Conservation (phyloP, 1,140 invertebrate species). For the Atta colombica region DNA sequence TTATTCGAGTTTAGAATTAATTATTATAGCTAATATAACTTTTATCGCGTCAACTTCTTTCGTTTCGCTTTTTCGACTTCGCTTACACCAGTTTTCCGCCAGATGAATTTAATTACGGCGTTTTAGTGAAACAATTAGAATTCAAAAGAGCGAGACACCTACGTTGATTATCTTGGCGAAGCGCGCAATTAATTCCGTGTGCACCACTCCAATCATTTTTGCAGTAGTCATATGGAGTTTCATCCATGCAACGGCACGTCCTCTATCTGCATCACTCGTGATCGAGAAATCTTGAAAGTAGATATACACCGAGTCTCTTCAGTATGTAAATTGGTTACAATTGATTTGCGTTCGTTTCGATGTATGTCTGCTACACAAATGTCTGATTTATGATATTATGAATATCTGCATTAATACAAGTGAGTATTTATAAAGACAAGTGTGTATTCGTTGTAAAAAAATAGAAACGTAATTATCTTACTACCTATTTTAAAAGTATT, state of each 20-base stretch:
- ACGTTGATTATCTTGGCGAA: constrained; percentile 24
- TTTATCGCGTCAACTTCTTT: not conserved
- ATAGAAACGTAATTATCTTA: constrained; percentile 11
- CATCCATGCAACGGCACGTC: constrained; percentile 26
- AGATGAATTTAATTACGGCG: constrained; percentile 50
- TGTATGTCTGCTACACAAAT: not conserved
- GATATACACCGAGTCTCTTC: not conserved
- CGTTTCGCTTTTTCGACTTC: not conserved
- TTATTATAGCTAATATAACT: constrained; percentile 43
- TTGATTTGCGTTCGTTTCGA: constrained; percentile 20
- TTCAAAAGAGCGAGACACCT: constrained; percentile 23
- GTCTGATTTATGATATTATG: not conserved
- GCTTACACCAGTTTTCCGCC: constrained; percentile 21
- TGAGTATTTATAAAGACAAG: not conserved
- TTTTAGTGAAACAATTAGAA: constrained; percentile 51
- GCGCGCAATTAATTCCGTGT: constrained; percentile 29
- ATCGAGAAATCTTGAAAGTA: constrained; percentile 21
- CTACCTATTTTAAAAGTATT: not conserved
- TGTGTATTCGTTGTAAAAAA: not conserved
- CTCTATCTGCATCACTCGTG: not conserved
- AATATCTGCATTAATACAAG: not conserved
- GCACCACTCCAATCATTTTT: constrained; percentile 31
- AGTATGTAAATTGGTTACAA: constrained; percentile 20
- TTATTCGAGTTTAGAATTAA: constrained; percentile 46
- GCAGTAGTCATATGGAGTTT: not conserved